phyloP scores from a whole-genome alignment of 2,797 vertebrate genomes.

The Hephaestus fuliginosus region DNA sequence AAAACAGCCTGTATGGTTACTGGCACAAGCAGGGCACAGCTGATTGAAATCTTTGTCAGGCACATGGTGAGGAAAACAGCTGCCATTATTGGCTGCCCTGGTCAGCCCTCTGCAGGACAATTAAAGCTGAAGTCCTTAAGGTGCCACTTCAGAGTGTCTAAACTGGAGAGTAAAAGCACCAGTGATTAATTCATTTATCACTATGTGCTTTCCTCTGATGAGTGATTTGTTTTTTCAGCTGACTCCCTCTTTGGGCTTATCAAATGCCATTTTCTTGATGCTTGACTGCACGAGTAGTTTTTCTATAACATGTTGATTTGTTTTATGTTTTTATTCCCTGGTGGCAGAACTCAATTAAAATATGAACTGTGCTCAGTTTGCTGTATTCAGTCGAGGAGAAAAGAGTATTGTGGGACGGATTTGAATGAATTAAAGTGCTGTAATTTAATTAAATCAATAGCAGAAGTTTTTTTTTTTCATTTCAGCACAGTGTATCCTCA shows the following conservation, averaged over 20 bases:
- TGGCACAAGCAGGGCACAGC: conserved; percentile 32
- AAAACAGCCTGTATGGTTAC: conserved; percentile 24
- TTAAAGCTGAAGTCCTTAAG: conserved; percentile 52
- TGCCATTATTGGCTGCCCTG: conserved; percentile 46
- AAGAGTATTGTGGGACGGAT: background rate
- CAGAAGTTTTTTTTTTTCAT: background rate
- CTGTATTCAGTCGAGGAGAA: conserved; percentile 20
- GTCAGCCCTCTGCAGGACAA: conserved; percentile 47
- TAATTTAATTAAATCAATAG: conserved; percentile 8
- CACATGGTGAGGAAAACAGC: conserved; percentile 43
- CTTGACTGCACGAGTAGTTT: conserved; percentile 34
- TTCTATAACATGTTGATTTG: conserved; percentile 33
- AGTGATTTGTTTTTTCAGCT: conserved; percentile 38
- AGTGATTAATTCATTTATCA: conserved; percentile 57
- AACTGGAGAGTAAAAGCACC: conserved; percentile 35
- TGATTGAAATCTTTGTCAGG: conserved; percentile 59
- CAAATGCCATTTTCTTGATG: conserved; percentile 37
- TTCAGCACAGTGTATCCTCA: background rate
- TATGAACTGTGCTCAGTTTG: background rate
- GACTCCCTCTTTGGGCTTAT: conserved; percentile 36
- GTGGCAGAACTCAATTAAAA: conserved; percentile 38
- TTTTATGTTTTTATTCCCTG: conserved; percentile 41
- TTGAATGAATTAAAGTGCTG: conserved; percentile 4
- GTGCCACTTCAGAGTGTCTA: conserved; percentile 54
- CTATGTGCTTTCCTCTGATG: conserved; percentile 50